Evolutionary conservation across 2,113 vertebrate species (phyloP).

Genomic region (Glareola pratincola): DNA sequence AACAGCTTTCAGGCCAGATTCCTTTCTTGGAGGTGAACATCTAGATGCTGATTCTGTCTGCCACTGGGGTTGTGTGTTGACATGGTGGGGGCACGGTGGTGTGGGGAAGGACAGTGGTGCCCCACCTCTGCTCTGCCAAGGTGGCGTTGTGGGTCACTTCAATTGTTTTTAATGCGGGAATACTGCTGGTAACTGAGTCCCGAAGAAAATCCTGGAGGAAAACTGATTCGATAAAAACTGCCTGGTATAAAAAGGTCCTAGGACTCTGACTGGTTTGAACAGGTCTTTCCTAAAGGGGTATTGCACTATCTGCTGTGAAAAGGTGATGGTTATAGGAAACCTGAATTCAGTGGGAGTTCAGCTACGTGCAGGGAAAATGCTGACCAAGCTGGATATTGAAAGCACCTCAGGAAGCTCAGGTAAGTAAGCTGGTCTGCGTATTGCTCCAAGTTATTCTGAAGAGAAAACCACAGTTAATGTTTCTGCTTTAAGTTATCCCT

Average conservation of each 20-base stretch:
- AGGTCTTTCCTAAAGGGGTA: background rate
- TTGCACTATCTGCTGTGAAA: background rate
- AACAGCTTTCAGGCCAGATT: background rate
- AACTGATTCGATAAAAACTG: background rate
- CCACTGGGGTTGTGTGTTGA: background rate
- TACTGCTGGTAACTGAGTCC: background rate
- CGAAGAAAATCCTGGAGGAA: background rate
- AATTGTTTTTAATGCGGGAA: background rate
- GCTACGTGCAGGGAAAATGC: background rate
- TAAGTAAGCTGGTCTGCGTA: background rate
- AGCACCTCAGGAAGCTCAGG: background rate
- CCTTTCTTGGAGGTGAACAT: background rate
- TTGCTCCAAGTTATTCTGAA: background rate
- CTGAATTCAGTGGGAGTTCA: background rate
- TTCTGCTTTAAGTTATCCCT: background rate
- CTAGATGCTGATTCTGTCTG: background rate
- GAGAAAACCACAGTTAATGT: background rate
- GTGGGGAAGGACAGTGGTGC: background rate
- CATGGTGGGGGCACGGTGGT: too few relatives aligned
- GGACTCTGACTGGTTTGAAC: background rate
- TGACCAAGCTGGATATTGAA: background rate
- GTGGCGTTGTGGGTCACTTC: background rate
- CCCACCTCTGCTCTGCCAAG: background rate
- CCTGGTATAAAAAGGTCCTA: background rate
- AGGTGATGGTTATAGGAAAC: background rate